Base-by-base conservation (phyloP, 2,888 invertebrate genomes). In the Calameuta pallipes region DNA sequence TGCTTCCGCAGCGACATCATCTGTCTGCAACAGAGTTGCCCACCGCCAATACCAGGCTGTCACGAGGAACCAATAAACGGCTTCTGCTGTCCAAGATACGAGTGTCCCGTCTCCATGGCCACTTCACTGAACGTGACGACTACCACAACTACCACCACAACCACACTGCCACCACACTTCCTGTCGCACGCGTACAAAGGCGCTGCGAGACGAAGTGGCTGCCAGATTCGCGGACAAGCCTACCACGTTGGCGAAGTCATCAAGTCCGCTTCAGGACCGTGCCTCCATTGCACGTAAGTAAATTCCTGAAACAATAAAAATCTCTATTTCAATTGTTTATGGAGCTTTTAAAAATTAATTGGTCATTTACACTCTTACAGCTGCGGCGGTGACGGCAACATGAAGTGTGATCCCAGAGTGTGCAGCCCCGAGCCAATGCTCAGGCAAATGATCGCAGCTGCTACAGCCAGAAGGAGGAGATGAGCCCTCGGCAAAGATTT, bases 1-100 rank as follows among this genome's bases (percentile, higher is more conserved):
- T 98, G 98, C 93, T 98, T 98, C 94, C 94, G 98, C 92, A 97
- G 98, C 91, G 98, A 98, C 90, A 98, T 98, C 87, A 98, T 98
- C 88, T 98, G 98, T 87, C 93, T 98, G 83, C 98, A 98, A 92
- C 98, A 98, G 92, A 97, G 97, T 88, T 98, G 98, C 92, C 98
- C 98, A 76, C 98, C 98, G 75, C 98, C 98, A 70, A 98, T 98
- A 87, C 95, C 96, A 75, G 96, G 96, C 79, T 98, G 98, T 88
- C 96, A 96, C 91, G 97, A 98, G 91, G 98, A 98, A 92, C 96
- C 97, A 31, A 98, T 98, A 86, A 94, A 95, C 91, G 98, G 98
- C 34, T 98, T 98, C 94, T 98, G 98, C 91, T 98, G 98, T 93
- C 98, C 98, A 75, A 94, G 98, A 87, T 98, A 98, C 91, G 97